Evolutionary conservation across 1,140 invertebrate species (phyloP).

Genomic region (Sweltsa coloradensis): DNA sequence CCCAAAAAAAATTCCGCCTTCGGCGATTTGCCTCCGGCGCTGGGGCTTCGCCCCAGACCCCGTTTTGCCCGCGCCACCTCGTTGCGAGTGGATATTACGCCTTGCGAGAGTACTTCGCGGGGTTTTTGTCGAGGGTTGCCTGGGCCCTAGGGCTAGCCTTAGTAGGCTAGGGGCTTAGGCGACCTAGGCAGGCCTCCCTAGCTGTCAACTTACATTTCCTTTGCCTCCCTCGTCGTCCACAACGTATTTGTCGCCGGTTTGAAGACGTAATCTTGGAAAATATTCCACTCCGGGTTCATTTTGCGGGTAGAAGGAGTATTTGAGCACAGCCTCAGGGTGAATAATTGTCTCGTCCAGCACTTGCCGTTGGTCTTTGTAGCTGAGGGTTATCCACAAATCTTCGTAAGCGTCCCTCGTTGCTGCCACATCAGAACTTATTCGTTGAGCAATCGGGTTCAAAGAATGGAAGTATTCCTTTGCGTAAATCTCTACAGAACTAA

Average conservation of each 20-base stretch:
- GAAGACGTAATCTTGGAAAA: not conserved
- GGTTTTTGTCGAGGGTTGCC: no score
- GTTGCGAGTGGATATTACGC: no score
- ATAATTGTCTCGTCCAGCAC: slow-evolving; percentile 64
- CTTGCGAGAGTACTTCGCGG: no score
- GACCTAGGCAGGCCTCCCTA: no score
- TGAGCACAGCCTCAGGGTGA: slow-evolving; percentile 53
- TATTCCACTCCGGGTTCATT: slow-evolving; percentile 22
- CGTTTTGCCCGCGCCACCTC: no score
- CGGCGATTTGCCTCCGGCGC: no score
- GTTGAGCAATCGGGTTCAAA: slow-evolving; percentile 50
- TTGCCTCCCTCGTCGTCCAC: not conserved
- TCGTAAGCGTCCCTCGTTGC: slow-evolving; percentile 54
- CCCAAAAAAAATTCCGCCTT: no score
- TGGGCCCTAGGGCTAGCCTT: no score
- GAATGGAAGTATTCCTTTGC: slow-evolving; percentile 58
- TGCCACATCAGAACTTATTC: slow-evolving; percentile 53
- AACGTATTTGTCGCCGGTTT: not conserved
- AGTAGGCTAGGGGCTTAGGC: no score
- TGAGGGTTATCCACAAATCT: slow-evolving; percentile 52
- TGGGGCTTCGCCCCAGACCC: no score
- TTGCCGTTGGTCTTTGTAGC: slow-evolving; percentile 52
- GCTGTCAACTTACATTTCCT: not conserved
- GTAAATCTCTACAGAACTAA: not conserved
- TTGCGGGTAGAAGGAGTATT: slow-evolving; percentile 39